A percentile compares a stretch with the other conserved stretches of the same genome.
Evolutionary conservation across 2,888 invertebrate species (phyloP).

Genomic region (Ophion ellenae): DNA sequence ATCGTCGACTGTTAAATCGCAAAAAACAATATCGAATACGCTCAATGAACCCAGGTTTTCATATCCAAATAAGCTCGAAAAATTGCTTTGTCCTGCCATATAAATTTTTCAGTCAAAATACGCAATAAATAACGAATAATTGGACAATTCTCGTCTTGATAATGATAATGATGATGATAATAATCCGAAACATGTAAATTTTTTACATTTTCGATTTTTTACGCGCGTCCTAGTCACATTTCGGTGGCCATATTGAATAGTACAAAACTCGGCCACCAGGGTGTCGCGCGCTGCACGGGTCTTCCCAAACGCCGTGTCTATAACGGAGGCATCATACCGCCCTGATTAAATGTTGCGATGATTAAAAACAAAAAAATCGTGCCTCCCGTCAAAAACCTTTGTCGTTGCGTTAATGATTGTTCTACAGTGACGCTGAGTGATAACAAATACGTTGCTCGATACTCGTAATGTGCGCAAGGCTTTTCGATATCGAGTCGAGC

Average conservation of each 20-base stretch:
- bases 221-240: neutral
- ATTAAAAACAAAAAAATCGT: constrained; percentile 2
- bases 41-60: too few relatives aligned
- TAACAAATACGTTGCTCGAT: constrained; percentile 28
- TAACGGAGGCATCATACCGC: neutral
- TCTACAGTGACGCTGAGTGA: constrained; percentile 47
- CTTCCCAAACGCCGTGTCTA: neutral
- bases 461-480: constrained; percentile 18
- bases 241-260: neutral
- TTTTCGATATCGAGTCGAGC: constrained; percentile 31
- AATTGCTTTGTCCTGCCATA: too few relatives aligned
- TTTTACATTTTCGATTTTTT: neutral
- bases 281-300: neutral
- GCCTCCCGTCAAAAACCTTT: constrained; percentile 27
- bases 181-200: neutral
- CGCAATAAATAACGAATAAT: too few relatives aligned
- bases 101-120: too few relatives aligned
- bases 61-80: too few relatives aligned
- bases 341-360: neutral
- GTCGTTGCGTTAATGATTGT: constrained; percentile 58
- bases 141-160: too few relatives aligned
- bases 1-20: neutral
- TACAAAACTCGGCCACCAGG: neutral
- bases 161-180: too few relatives aligned
- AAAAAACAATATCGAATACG: neutral